Base-by-base conservation (phyloP, 2,797 vertebrate species). In the Malurus splendens region DNA sequence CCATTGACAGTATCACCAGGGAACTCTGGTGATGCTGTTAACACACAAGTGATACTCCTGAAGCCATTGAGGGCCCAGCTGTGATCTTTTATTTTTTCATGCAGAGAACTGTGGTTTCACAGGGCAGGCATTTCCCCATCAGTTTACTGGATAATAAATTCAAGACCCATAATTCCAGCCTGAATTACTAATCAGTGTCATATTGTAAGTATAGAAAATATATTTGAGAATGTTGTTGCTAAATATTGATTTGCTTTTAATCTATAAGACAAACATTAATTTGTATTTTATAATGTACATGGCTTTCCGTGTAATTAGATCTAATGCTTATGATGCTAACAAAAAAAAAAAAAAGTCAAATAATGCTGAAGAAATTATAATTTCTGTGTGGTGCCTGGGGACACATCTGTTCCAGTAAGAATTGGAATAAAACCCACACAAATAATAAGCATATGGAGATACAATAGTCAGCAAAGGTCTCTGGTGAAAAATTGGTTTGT, bases 191-290 rank as follows among this genome's bases (percentile, higher is more conserved):
- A 82, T 80, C n/a, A 56, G 47, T 36, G 18, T 78, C 41, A 23
- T 83, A 27, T 14, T 66, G 22, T 68, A 87, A 75, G 81, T 71
- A 72, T 18, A 74, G 84, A 91, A 87, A 87, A 56, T 28, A 48
- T 52, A 87, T 67, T 64, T 6, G 9, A 70, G 28, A 51, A 47
- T 85, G 22, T 45, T 87, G 48, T 45, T 82, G 51, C 45, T 90
- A 80, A 80, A 78, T 71, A 71, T 55, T 86, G 32, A 61, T 91
- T 85, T 73, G 50, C 38, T 88, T 94, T 88, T 77, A 65, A 72
- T 89, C 50, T 77, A 16, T 56, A 62, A 67, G 77, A 28, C 51
- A 55, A 59, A 38, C n/a, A 10, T 71, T 74, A 77, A 72, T 59
- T 91, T 79, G 28, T 71, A 42, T 80, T 90, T 88, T 87, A 38